phyloP scores from a whole-genome alignment of 2,888 invertebrate genomes.

The Metopia argyrocephala region DNA sequence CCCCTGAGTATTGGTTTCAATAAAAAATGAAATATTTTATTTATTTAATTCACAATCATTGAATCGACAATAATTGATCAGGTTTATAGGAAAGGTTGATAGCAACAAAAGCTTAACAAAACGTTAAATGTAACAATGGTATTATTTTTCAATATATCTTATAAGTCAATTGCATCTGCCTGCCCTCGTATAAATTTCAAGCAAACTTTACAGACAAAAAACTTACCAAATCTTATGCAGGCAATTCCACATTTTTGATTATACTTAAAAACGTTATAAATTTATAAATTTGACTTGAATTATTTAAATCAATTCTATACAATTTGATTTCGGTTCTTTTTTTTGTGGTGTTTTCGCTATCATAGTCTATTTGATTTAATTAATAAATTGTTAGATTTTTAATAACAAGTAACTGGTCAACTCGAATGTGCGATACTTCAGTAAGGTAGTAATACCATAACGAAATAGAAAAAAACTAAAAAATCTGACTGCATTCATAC shows the following conservation, averaged over 20 bases:
- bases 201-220: neutral
- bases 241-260: slow-evolving; percentile 1
- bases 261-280: neutral
- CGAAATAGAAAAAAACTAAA: neutral
- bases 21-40: no score
- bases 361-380: slow-evolving; percentile 53
- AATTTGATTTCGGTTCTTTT: slow-evolving; percentile 11
- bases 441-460: neutral
- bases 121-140: no score
- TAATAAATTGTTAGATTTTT: slow-evolving; percentile 46
- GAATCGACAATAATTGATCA: no score
- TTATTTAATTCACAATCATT: no score
- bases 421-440: neutral
- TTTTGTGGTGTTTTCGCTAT: neutral
- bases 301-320: slow-evolving; percentile 38
- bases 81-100: no score
- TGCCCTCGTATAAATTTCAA: neutral
- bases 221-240: neutral
- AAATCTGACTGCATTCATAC: neutral
- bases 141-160: no score
- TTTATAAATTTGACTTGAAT: slow-evolving; percentile 41
- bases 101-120: no score
- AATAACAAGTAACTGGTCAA: slow-evolving; percentile 12
- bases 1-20: no score
- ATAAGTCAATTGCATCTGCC: no score